Base-by-base conservation (phyloP, 92 coral and sea anemone species). In the Pocillopora meandrina region DNA sequence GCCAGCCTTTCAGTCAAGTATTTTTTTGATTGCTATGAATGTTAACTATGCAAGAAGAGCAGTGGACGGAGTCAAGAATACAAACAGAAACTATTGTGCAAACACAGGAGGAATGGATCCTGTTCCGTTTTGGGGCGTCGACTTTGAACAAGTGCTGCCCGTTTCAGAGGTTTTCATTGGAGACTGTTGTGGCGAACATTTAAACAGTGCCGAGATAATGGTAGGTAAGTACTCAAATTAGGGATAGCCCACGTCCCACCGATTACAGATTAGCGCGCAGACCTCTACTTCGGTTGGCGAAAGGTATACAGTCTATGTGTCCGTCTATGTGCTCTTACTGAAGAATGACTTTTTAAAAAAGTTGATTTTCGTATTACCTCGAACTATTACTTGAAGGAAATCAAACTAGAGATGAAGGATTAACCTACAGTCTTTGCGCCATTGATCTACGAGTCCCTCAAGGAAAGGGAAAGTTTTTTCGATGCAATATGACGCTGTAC, bases 51-150 rank as follows among this genome's bases (percentile, higher is more conserved):
- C 63, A 60, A 12, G 63, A 2, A 12, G 10, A 4, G 63, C 63
- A 2, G 63, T 60, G 63, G 13, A 60, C 19, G 63, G 63, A 60
- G 63, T 60, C 1, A 3, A 10, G 63, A 17, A 17, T 60, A 3
- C 13, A 3, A 12, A 4, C 10, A 60, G 14, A 2, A 2, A 60
- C 14, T 17, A 2, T 60, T 60, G 19, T 17, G 10, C 14, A 60
- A 2, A 12, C 19, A 60, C 63, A 60, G 11, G 14, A 10, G 10
- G 16, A 12, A 2, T 10, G 1, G 0, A 4, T 12, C 5, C 63
- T 17, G 13, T 56, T 57, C 62, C 86, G 15, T 82, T 78, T 78
- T 82, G 79, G 86, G 56, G 86, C 56, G 79, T 82, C 15, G 79
- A 82, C 71, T 59, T 82, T 70, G 71, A 75, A 26, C 62, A 65